Evolutionary conservation across 2,113 vertebrate species (phyloP).

Genomic region (Nematolebias whitei): DNA sequence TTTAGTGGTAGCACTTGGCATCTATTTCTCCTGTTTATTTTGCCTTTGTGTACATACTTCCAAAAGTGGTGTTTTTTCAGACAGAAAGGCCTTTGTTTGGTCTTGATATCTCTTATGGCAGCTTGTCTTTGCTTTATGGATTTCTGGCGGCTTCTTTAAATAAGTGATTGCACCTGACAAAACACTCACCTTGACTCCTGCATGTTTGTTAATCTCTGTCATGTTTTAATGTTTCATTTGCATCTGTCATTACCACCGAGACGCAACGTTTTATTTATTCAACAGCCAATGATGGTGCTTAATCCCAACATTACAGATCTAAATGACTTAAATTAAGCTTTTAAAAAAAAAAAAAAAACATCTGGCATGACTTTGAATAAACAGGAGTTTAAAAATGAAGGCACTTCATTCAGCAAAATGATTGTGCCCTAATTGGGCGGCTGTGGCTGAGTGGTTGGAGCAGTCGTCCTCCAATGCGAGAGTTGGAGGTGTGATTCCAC

Average conservation of each 20-base stretch:
- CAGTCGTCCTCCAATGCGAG: no score
- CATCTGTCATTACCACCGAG: slow-evolving; percentile 26
- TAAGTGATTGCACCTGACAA: slow-evolving; percentile 78
- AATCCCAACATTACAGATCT: slow-evolving; percentile 41
- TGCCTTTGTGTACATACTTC: slow-evolving; percentile 83
- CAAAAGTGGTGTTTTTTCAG: slow-evolving; percentile 82
- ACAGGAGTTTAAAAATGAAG: slow-evolving; percentile 48
- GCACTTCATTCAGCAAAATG: slow-evolving; percentile 58
- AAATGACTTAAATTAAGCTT: slow-evolving; percentile 30
- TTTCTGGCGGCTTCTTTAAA: slow-evolving; percentile 83
- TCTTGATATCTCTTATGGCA: slow-evolving; percentile 84
- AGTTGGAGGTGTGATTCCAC: no score
- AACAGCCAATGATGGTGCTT: slow-evolving; percentile 47
- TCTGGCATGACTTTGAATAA: slow-evolving; percentile 57
- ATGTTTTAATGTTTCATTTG: slow-evolving; percentile 57
- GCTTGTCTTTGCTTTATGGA: slow-evolving; percentile 83
- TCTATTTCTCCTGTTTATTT: slow-evolving; percentile 66
- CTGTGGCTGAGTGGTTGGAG: no score
- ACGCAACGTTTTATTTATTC: slow-evolving; percentile 47
- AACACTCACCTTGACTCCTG: slow-evolving; percentile 77
- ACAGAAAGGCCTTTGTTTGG: slow-evolving; percentile 82
- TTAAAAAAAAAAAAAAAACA: no score
- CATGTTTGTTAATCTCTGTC: slow-evolving; percentile 58
- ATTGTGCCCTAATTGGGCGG: slow-evolving; percentile 71
- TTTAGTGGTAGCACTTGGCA: slow-evolving; percentile 74